phyloP scores from a whole-genome alignment of 2,797 vertebrate species.

The Enteromius mattozi region DNA sequence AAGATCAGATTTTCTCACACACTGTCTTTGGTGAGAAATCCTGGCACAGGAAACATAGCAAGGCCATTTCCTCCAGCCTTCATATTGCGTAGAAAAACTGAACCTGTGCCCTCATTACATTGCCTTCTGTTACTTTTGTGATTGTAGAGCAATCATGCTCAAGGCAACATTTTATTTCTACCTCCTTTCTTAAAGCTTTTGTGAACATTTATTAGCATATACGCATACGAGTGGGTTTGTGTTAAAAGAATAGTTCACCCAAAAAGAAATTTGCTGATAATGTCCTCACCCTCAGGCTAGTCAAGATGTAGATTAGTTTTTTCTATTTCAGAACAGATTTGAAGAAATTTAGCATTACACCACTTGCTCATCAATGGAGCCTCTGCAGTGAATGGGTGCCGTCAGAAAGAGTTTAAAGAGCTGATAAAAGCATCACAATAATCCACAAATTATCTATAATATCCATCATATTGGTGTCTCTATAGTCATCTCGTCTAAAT shows the following conservation, averaged over 20 bases:
- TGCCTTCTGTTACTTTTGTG: constrained; percentile 20
- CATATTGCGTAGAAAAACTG: background rate
- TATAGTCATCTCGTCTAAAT: background rate
- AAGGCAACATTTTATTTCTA: constrained; percentile 36
- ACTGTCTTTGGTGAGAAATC: background rate
- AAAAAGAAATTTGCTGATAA: background rate
- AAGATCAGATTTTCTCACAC: background rate
- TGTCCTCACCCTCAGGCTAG: background rate
- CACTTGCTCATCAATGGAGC: background rate
- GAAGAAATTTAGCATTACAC: background rate
- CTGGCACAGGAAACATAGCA: background rate
- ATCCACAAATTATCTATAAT: too few relatives aligned
- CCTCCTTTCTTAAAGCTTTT: constrained; percentile 28
- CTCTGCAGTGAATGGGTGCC: background rate
- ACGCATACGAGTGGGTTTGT: background rate
- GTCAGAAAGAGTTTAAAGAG: background rate
- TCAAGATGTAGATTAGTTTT: background rate
- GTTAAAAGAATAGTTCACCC: background rate
- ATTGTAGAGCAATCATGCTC: constrained; percentile 43
- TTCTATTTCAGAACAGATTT: background rate
- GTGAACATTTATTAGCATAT: constrained; percentile 18
- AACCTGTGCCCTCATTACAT: constrained; percentile 12
- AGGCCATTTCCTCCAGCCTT: constrained; percentile 5
- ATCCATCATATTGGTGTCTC: too few relatives aligned
- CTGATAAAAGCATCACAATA: background rate